Conservation (phyloP, 1,140 invertebrate species). For the Drosophila kurseongensis region DNA sequence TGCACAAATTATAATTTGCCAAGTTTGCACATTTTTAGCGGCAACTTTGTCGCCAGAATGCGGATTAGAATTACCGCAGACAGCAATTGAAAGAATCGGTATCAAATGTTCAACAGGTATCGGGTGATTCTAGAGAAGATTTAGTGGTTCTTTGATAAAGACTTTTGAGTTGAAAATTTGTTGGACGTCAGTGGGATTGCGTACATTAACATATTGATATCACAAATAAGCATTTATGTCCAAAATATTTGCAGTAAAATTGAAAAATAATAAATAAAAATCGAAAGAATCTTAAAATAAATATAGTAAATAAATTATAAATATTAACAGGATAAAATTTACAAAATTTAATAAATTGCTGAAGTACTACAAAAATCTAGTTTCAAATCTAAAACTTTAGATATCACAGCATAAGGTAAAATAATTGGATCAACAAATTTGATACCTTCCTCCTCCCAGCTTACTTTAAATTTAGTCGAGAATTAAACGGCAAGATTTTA, state of each 20-base stretch:
- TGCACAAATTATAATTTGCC: conserved; percentile 24
- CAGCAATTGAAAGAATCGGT: conserved; percentile 14
- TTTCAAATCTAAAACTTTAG: too few species aligned
- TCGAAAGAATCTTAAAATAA: background rate
- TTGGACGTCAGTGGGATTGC: conserved; percentile 3
- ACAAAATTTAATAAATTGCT: background rate
- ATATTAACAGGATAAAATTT: background rate
- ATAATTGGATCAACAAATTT: too few species aligned
- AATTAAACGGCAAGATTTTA: too few species aligned
- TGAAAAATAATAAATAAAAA: too few species aligned
- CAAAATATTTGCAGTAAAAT: too few species aligned
- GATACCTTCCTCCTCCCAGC: too few species aligned
- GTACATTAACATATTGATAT: too few species aligned
- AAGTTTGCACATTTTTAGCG: conserved; percentile 6
- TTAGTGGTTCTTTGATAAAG: background rate
- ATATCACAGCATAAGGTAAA: too few species aligned
- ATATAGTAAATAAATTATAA: background rate
- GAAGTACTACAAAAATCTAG: too few species aligned
- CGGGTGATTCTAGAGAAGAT: conserved; percentile 9
- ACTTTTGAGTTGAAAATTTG: background rate
- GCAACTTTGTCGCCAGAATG: conserved; percentile 38
- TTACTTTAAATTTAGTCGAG: too few species aligned
- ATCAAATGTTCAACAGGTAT: conserved; percentile 7
- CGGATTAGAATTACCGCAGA: conserved; percentile 6
- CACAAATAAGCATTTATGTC: background rate